These are phyloP conservation scores for Eumaeus atala DNA, from an alignment of 1,140 invertebrate genomes.

Conservation along the genomic window DNA sequence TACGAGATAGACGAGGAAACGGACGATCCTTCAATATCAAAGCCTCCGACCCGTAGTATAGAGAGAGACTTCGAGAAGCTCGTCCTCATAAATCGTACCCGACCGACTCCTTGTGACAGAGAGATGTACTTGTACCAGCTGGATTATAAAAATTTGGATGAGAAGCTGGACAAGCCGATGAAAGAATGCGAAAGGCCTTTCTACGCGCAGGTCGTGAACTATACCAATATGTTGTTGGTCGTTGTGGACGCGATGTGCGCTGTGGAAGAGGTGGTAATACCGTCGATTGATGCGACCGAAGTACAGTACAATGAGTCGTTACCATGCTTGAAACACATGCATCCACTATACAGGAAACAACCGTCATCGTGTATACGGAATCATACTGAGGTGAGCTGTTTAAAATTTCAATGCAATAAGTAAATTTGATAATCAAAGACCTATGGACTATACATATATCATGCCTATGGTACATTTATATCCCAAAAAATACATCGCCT, in stretches of 20 bases:
- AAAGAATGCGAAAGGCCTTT: constrained; percentile 77
- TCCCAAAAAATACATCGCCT: too few relatives aligned
- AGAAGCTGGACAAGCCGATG: constrained; percentile 54
- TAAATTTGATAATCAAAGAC: too few relatives aligned
- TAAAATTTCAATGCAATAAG: too few relatives aligned
- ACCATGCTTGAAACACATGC: constrained; percentile 78
- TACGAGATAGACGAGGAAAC: constrained; percentile 69
- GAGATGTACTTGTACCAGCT: constrained; percentile 73
- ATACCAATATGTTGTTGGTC: constrained; percentile 88
- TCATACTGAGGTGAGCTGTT: constrained; percentile 79
- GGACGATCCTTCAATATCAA: constrained; percentile 51
- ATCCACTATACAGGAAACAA: constrained; percentile 76
- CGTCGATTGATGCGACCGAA: constrained; percentile 78
- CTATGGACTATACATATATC: too few relatives aligned
- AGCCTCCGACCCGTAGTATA: constrained; percentile 59
- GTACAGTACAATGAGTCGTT: constrained; percentile 78
- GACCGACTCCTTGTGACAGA: constrained; percentile 85
- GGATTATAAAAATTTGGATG: constrained; percentile 54
- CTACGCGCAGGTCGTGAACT: constrained; percentile 86
- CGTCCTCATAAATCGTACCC: constrained; percentile 83
- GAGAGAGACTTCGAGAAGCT: constrained; percentile 76
- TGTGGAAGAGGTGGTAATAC: constrained; percentile 52
- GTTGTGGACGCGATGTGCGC: constrained; percentile 83
- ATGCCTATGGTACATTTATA: too few relatives aligned
- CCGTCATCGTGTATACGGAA: constrained; percentile 80